Percentiles rank a stretch among this genome's conserved stretches.
These are phyloP conservation scores for Syrmaticus mikado DNA, from an alignment of 2,113 vertebrate species.

Conservation along the genomic window DNA sequence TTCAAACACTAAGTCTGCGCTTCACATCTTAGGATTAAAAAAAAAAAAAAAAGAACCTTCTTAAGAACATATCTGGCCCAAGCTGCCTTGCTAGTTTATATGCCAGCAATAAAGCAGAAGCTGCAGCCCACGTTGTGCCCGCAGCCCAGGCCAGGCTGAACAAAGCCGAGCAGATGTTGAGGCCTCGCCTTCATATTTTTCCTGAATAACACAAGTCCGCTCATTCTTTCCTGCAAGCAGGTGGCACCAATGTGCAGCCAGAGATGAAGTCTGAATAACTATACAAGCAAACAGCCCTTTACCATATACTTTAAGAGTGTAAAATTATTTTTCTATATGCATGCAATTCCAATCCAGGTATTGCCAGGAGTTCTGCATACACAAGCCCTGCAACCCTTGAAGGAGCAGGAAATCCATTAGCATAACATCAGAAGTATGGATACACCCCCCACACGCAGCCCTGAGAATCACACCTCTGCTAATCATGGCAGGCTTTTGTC, in stretches of 20 bases:
- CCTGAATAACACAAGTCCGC: background rate
- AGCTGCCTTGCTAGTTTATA: background rate
- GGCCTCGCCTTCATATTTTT: conserved; percentile 17
- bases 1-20: background rate
- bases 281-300: conserved; percentile 14
- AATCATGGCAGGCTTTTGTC: conserved; percentile 14
- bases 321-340: background rate
- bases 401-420: background rate
- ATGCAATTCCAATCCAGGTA: background rate
- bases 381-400: background rate
- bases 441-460: background rate
- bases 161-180: conserved; percentile 63
- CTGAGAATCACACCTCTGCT: conserved; percentile 28
- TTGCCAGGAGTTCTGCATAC: background rate
- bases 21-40: background rate
- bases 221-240: conserved; percentile 61
- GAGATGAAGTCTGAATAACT: conserved; percentile 41
- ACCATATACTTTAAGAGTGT: background rate
- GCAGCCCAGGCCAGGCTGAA: background rate
- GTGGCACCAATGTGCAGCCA: conserved; percentile 63
- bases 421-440: background rate
- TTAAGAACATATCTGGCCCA: background rate
- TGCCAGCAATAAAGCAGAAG: background rate
- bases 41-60: background rate
- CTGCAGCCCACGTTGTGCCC: conserved; percentile 39